Percentiles rank a stretch among this genome's conserved stretches.
These are phyloP conservation scores for Huso huso DNA, from an alignment of 2,797 vertebrate species.

Conservation along the genomic window DNA sequence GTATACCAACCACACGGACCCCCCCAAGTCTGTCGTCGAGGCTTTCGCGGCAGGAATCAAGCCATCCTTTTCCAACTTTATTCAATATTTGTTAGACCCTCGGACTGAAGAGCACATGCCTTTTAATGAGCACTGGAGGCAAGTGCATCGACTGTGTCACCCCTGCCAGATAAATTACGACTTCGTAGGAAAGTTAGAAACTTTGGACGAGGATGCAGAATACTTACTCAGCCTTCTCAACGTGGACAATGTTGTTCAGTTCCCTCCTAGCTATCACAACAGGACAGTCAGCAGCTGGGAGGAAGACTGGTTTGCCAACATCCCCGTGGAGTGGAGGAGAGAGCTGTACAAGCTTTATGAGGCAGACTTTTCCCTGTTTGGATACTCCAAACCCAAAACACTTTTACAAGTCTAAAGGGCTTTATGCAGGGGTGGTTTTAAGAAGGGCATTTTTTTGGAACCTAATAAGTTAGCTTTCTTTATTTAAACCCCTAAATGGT, in stretches of 20 bases:
- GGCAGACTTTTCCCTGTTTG: slow-evolving; percentile 84
- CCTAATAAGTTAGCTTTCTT: neutral
- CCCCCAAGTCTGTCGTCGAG: slow-evolving; percentile 71
- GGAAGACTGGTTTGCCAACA: slow-evolving; percentile 75
- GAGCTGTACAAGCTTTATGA: slow-evolving; percentile 84
- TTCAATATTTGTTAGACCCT: slow-evolving; percentile 90
- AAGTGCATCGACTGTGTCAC: slow-evolving; percentile 86
- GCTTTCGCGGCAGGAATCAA: slow-evolving; percentile 73
- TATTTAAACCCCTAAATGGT: neutral
- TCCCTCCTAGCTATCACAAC: slow-evolving; percentile 76
- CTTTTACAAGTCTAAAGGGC: slow-evolving; percentile 44
- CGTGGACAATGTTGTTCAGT: slow-evolving; percentile 76
- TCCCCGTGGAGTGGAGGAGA: slow-evolving; percentile 66
- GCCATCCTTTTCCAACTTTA: slow-evolving; percentile 82
- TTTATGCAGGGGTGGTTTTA: neutral
- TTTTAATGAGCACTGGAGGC: slow-evolving; percentile 96
- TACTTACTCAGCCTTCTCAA: slow-evolving; percentile 74
- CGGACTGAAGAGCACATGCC: slow-evolving; percentile 79
- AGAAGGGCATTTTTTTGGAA: neutral
- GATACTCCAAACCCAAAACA: slow-evolving; percentile 74
- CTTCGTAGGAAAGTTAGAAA: slow-evolving; percentile 87
- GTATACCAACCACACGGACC: slow-evolving; percentile 74
- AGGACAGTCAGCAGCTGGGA: slow-evolving; percentile 81
- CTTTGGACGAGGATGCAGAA: slow-evolving; percentile 73
- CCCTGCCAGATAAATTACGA: slow-evolving; percentile 93